These are phyloP conservation scores for Zhuqinia jingwanae DNA, from an alignment of 2,888 invertebrate genomes.

Conservation along the genomic window DNA sequence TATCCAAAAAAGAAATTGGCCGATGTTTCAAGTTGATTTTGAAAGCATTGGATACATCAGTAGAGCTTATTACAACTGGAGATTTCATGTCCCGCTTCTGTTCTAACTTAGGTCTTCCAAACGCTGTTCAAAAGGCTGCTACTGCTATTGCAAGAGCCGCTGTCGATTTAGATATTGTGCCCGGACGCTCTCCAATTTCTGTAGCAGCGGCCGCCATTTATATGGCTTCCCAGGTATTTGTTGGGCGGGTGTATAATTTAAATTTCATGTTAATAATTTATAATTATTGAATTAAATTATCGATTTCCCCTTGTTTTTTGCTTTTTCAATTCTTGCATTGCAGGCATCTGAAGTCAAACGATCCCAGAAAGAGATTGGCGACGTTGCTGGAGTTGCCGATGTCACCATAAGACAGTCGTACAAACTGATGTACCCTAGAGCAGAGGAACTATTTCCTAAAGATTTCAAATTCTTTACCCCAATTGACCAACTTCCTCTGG, in stretches of 20 bases:
- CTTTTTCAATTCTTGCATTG: too few relatives aligned
- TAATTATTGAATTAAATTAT: too few relatives aligned
- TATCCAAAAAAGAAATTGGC: conserved; percentile 99
- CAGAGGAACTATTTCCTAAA: conserved; percentile 94
- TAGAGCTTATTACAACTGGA: conserved; percentile 98
- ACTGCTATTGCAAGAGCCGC: conserved; percentile 98
- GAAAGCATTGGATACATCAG: conserved; percentile 97
- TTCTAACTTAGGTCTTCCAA: conserved; percentile 93
- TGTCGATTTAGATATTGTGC: conserved; percentile 97
- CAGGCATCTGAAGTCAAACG: conserved; percentile 96
- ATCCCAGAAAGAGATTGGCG: conserved; percentile 98
- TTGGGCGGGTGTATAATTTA: too few relatives aligned
- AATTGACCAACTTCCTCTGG: conserved; percentile 92
- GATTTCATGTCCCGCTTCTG: conserved; percentile 99
- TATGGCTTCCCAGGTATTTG: conserved; percentile 98
- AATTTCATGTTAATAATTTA: too few relatives aligned
- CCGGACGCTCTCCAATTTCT: conserved; percentile 98
- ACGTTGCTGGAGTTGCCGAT: conserved; percentile 98
- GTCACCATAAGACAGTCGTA: conserved; percentile 98
- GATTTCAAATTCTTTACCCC: conserved; percentile 98
- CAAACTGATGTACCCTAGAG: conserved; percentile 97
- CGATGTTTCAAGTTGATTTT: conserved; percentile 98
- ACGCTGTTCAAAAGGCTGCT: conserved; percentile 95
- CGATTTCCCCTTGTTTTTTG: too few relatives aligned
- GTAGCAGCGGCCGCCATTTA: conserved; percentile 99